phyloP scores from a whole-genome alignment of 2,888 invertebrate species.

The Aphidoletes aphidimyza region DNA sequence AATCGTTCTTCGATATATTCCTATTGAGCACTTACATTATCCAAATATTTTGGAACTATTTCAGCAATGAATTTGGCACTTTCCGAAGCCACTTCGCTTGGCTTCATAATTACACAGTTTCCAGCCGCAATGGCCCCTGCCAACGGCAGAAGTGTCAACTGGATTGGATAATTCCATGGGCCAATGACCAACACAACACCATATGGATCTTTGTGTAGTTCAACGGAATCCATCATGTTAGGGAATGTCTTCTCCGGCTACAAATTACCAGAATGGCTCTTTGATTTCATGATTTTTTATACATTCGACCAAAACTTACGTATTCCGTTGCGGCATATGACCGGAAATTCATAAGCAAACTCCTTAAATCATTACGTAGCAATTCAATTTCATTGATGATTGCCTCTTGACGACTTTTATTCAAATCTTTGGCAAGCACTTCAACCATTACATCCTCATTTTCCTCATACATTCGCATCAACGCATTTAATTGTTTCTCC shows the following conservation, averaged over 20 bases:
- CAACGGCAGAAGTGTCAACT: constrained; percentile 81
- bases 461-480: constrained; percentile 83
- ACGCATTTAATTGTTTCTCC: constrained; percentile 78
- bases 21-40: constrained; percentile 73
- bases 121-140: constrained; percentile 92
- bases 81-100: constrained; percentile 86
- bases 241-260: constrained; percentile 77
- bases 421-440: constrained; percentile 82
- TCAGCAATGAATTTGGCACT: constrained; percentile 79
- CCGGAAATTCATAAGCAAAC: constrained; percentile 74
- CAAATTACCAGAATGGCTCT: too few species aligned
- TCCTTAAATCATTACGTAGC: constrained; percentile 79
- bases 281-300: too few species aligned
- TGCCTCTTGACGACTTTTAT: constrained; percentile 83
- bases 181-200: constrained; percentile 91
- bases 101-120: constrained; percentile 92
- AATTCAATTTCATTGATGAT: constrained; percentile 82
- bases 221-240: constrained; percentile 79
- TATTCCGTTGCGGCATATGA: background rate
- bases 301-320: too few species aligned
- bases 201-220: constrained; percentile 86
- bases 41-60: constrained; percentile 86
- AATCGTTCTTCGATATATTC: too few species aligned
- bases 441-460: constrained; percentile 77
- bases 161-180: constrained; percentile 97